Base-by-base conservation (phyloP, 2,797 vertebrate genomes). In the Bufotes viridis region DNA sequence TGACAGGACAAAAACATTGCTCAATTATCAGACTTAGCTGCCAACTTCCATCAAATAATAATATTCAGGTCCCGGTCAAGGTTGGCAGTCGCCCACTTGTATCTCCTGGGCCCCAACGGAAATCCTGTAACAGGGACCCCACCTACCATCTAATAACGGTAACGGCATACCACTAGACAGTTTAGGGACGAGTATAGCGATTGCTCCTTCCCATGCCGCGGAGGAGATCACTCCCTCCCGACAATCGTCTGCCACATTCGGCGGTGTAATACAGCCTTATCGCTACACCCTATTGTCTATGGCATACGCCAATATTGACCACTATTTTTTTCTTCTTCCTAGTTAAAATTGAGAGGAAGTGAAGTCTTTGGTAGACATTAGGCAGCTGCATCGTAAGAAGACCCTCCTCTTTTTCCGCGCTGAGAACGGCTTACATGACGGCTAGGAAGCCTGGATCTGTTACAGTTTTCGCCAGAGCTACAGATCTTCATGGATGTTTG, bases 291-390 rank as follows among this genome's bases (percentile, higher is more conserved):
- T 69, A 29, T 15, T 9, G 11, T 13, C 24, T 3, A 42, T 72
- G 20, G 22, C 26, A 34, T 29, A 17, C 12, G 17, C 26, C 26
- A 70, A 1, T 51, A 63, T 17, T 8, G 61, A 49, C 26, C 15
- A 26, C 55, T 14, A 34, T 2, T 29, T 63, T 76, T 24, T 2
- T 29, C 57, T 82, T 82, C 15, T 60, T 72, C 61, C 17, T 53
- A 85, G 74, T 83, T 63, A 89, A 89, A 89, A 74, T 24, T 11
- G 78, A 83, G 22, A 55, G 76, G n/a, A 82, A 78, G 53, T 78
- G 4, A 65, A 13, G 12, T 24, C 69, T 20, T 42, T 22, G 18
- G 15, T 60, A 26, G 34, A 60, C 29, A 67, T 87, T 72, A 82
- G 75, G 69, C 80, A 79, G 80, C 80, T 86, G 63, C 74, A 55